A percentile compares a stretch with the other conserved stretches of the same genome.
These are phyloP conservation scores for Tachypleus tridentatus DNA, from an alignment of 1,140 invertebrate genomes.

Conservation along the genomic window DNA sequence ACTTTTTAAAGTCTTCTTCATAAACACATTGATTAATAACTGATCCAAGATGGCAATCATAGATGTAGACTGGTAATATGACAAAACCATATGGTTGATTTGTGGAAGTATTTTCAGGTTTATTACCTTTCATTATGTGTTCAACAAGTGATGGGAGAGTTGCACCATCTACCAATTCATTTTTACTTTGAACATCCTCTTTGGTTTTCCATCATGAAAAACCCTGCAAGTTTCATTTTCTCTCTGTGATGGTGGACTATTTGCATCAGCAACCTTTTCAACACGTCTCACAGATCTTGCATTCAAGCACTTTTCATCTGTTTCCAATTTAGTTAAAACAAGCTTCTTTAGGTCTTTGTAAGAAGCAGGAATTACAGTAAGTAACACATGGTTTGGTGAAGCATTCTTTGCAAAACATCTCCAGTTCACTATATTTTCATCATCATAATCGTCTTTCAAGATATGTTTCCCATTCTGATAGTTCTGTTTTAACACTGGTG, in stretches of 20 bases:
- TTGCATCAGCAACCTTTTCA: neutral
- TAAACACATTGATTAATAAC: slow-evolving; percentile 47
- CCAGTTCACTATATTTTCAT: slow-evolving; percentile 39
- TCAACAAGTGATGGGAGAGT: neutral
- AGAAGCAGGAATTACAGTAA: slow-evolving; percentile 55
- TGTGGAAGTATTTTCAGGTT: neutral
- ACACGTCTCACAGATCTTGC: neutral
- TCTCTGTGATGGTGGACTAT: too few species aligned
- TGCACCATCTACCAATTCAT: neutral
- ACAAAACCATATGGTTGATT: slow-evolving; percentile 26
- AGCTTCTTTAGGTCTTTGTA: slow-evolving; percentile 35
- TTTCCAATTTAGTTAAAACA: neutral
- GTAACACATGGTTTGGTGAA: slow-evolving; percentile 46
- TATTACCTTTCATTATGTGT: neutral
- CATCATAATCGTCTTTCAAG: too few species aligned
- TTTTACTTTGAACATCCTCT: neutral
- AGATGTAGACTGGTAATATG: slow-evolving; percentile 52
- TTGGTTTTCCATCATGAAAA: neutral
- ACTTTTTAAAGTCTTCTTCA: slow-evolving; percentile 31
- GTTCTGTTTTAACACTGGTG: too few species aligned
- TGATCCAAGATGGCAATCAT: slow-evolving; percentile 49
- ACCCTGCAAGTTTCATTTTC: neutral
- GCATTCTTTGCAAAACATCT: slow-evolving; percentile 55
- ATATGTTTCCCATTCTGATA: too few species aligned
- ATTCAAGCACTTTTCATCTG: neutral